Conservation (phyloP, 2,888 invertebrate genomes). For the Agrotis puta region DNA sequence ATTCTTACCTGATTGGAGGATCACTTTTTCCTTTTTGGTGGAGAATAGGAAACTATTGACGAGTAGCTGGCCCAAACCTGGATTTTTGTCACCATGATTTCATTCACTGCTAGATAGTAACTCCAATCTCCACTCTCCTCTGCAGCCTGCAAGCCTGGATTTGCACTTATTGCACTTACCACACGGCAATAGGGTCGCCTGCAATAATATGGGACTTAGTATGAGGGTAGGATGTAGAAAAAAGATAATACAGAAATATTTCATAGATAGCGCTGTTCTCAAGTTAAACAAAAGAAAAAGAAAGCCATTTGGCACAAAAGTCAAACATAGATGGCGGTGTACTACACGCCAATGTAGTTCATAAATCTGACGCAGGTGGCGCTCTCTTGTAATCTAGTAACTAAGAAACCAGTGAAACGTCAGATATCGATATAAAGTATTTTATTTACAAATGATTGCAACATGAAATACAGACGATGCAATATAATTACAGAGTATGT, state of each 20-base stretch:
- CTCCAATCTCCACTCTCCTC: background rate
- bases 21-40: no score
- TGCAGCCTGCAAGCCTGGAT: background rate
- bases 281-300: background rate
- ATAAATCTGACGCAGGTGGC: background rate
- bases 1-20: no score
- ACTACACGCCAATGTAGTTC: background rate
- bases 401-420: constrained; percentile 48
- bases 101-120: background rate
- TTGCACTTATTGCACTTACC: background rate
- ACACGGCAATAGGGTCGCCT: background rate
- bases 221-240: background rate
- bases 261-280: background rate
- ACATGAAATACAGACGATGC: constrained; percentile 91
- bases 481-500: constrained; percentile 91
- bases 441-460: constrained; percentile 92
- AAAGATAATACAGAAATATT: background rate
- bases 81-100: background rate
- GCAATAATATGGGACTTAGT: background rate
- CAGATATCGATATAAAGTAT: constrained; percentile 86
- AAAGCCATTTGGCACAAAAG: background rate
- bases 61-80: no score
- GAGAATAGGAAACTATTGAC: no score
- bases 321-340: constrained; percentile 9
- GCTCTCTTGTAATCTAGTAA: background rate